Conservation (phyloP, 1,140 invertebrate genomes). For the Drosophila eugracilis region DNA sequence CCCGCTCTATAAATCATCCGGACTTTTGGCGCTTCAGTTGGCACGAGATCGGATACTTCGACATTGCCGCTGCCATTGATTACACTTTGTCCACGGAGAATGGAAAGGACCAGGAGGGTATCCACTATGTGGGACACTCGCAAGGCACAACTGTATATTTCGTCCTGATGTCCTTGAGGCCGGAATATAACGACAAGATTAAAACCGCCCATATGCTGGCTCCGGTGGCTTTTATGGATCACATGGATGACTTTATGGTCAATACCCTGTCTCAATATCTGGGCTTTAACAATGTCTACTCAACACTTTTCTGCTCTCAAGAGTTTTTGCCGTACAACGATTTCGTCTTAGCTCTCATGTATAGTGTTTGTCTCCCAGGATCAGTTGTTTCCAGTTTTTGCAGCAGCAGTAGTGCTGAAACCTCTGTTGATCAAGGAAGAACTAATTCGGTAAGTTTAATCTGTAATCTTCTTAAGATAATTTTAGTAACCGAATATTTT, state of each 20-base stretch:
- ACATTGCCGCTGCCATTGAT: constrained; percentile 89
- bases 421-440: constrained; percentile 32
- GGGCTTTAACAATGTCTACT: constrained; percentile 73
- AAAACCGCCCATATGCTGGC: constrained; percentile 87
- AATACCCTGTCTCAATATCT: constrained; percentile 33
- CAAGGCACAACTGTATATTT: constrained; percentile 87
- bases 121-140: constrained; percentile 85
- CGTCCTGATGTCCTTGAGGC: constrained; percentile 87
- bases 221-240: constrained; percentile 85
- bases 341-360: constrained; percentile 49
- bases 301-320: constrained; percentile 45
- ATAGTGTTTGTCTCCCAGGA: constrained; percentile 85
- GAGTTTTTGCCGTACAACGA: constrained; percentile 61
- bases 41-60: constrained; percentile 89
- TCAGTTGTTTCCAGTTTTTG: constrained; percentile 51
- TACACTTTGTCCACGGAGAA: constrained; percentile 85
- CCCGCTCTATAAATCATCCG: constrained; percentile 75
- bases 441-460: constrained; percentile 21
- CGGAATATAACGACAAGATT: constrained; percentile 89
- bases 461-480: constrained; percentile 78
- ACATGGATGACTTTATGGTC: constrained; percentile 32
- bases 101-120: constrained; percentile 82
- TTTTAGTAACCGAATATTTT: constrained; percentile 55
- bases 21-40: constrained; percentile 86
- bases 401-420: not conserved